Percentiles rank a stretch among this genome's conserved stretches.
These are phyloP conservation scores for Pseudopodoces humilis DNA, from an alignment of 2,113 vertebrate genomes.

Conservation along the genomic window DNA sequence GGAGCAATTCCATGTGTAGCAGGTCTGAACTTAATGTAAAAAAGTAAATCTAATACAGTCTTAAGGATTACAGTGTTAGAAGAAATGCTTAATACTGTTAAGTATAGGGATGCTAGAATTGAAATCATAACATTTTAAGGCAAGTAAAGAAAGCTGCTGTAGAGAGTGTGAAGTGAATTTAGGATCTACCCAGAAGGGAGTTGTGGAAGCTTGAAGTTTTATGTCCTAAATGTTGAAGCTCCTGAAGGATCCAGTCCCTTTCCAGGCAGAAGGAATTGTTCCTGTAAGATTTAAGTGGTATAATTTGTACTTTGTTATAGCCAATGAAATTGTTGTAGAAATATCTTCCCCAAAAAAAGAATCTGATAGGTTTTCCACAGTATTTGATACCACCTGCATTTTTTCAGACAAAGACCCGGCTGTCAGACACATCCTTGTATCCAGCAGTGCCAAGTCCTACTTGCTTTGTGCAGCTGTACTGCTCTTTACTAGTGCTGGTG, in stretches of 20 bases:
- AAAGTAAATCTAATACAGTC: background rate
- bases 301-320: background rate
- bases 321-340: background rate
- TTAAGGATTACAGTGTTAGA: background rate
- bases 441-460: rapidly evolving
- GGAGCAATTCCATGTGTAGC: background rate
- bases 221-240: background rate
- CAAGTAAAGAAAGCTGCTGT: background rate
- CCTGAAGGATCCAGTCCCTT: background rate
- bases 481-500: background rate
- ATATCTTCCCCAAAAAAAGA: background rate
- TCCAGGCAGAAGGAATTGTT: background rate
- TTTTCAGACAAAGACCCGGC: background rate
- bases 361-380: background rate
- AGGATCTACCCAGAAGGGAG: background rate
- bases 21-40: background rate
- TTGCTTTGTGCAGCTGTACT: rapidly evolving
- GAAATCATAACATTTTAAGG: background rate
- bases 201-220: background rate
- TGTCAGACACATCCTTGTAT: background rate
- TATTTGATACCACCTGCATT: background rate
- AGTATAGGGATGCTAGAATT: background rate
- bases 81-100: background rate
- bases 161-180: background rate
- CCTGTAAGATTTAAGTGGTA: background rate